Percentiles rank a stretch among this genome's conserved stretches.
These are phyloP conservation scores for Cheilosia impressa DNA, from an alignment of 2,888 invertebrate species.

Conservation along the genomic window DNA sequence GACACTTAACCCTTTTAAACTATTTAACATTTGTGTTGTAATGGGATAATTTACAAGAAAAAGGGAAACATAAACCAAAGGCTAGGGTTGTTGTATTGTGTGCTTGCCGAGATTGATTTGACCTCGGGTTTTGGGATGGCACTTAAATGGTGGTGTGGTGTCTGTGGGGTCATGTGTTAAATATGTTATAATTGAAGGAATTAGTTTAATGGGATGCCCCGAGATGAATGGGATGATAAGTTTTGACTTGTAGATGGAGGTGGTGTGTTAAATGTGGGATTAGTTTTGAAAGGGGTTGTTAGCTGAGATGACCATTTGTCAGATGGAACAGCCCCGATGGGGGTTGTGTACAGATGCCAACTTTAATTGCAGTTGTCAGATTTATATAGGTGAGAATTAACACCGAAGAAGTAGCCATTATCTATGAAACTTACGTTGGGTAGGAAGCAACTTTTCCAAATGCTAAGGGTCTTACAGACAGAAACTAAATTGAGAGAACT, in stretches of 20 bases:
- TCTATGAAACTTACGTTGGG: neutral
- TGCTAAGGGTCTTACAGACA: too few relatives aligned
- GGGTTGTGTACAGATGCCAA: too few relatives aligned
- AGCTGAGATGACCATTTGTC: constrained; percentile 23
- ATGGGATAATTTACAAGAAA: constrained; percentile 72
- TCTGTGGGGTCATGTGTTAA: constrained; percentile 65
- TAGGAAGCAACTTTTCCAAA: too few relatives aligned
- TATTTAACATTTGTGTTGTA: constrained; percentile 68
- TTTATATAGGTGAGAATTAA: too few relatives aligned
- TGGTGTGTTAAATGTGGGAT: neutral
- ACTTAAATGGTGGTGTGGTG: constrained; percentile 31
- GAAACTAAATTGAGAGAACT: too few relatives aligned
- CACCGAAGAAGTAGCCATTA: too few relatives aligned
- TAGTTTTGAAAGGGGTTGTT: constrained; percentile 1
- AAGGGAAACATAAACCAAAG: constrained; percentile 29
- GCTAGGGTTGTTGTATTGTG: constrained; percentile 36
- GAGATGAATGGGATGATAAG: constrained; percentile 59
- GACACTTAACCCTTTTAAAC: constrained; percentile 75
- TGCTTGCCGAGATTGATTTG: constrained; percentile 65
- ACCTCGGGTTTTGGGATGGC: constrained; percentile 63
- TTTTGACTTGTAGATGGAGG: neutral
- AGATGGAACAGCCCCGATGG: neutral
- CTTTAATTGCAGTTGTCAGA: too few relatives aligned
- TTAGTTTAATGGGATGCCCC: constrained; percentile 44
- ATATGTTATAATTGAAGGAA: constrained; percentile 72